Percentiles rank a stretch among this genome's conserved stretches.
These are phyloP conservation scores for Drosophila koepferae DNA, from an alignment of 2,888 invertebrate species.

Conservation along the genomic window DNA sequence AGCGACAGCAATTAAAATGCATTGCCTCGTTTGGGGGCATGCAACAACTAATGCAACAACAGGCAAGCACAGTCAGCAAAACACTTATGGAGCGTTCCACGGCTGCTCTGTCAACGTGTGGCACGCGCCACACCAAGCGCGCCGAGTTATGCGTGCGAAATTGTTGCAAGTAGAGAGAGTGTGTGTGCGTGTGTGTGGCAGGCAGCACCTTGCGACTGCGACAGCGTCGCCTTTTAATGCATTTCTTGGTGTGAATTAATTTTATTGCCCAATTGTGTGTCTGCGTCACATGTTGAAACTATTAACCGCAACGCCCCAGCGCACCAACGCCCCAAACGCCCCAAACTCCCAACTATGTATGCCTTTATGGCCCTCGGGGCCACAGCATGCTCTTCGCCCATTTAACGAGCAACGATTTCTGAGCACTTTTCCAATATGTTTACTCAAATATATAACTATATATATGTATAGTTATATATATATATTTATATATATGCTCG, in stretches of 20 bases:
- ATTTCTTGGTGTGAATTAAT: constrained; percentile 83
- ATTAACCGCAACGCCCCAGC: constrained; percentile 67
- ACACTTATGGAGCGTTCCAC: constrained; percentile 51
- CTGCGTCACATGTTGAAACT: constrained; percentile 84
- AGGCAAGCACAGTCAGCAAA: constrained; percentile 5
- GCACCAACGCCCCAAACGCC: not conserved
- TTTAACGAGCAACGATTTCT: constrained; percentile 32
- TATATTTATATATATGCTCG: not conserved
- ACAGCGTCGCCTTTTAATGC: constrained; percentile 50
- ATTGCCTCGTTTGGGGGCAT: constrained; percentile 36
- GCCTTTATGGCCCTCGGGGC: constrained; percentile 55
- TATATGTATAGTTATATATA: constrained; percentile 3
- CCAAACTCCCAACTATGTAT: constrained; percentile 69
- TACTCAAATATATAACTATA: not conserved
- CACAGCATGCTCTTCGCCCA: not conserved
- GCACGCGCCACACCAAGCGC: constrained; percentile 59
- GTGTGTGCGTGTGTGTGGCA: not conserved
- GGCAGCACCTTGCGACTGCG: constrained; percentile 52
- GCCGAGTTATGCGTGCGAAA: constrained; percentile 80
- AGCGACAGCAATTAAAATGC: constrained; percentile 20
- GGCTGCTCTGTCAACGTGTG: constrained; percentile 47
- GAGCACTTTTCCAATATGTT: constrained; percentile 10
- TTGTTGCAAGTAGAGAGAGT: constrained; percentile 58
- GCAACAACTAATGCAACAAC: constrained; percentile 42
- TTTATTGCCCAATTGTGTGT: constrained; percentile 82